phyloP scores from a whole-genome alignment of 53 echinoderm and acorn worm genomes.

The Zoroaster sp. region DNA sequence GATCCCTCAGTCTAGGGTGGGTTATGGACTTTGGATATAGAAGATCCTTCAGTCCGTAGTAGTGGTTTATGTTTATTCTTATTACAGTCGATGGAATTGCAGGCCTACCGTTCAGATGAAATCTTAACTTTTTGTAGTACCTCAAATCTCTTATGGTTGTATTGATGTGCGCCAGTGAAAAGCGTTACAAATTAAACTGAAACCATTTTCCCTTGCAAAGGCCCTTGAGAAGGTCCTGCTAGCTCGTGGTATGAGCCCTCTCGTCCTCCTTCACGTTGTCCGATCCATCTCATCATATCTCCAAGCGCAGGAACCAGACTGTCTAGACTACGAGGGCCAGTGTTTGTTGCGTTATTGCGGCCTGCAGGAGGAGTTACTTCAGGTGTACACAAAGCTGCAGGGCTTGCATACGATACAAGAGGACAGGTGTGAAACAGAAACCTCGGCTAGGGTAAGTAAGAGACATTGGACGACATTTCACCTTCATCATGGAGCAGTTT shows the following conservation, averaged over 20 bases:
- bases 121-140: too few relatives aligned
- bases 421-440: not conserved
- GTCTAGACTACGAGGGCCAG: constrained; percentile 89
- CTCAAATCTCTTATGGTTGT: too few relatives aligned
- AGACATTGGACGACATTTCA: too few relatives aligned
- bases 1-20: too few relatives aligned
- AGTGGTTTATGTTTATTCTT: too few relatives aligned
- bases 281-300: constrained; percentile 61
- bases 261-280: constrained; percentile 72
- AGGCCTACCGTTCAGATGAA: too few relatives aligned
- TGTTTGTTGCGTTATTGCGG: constrained; percentile 88
- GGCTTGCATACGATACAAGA: constrained; percentile 57
- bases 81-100: too few relatives aligned
- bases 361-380: constrained; percentile 77
- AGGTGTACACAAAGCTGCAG: constrained; percentile 77
- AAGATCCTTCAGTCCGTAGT: too few relatives aligned
- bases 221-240: constrained; percentile 92
- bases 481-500: too few relatives aligned
- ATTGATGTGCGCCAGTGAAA: too few relatives aligned
- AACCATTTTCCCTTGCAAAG: not conserved
- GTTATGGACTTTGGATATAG: too few relatives aligned
- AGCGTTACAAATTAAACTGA: not conserved
- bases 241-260: constrained; percentile 73
- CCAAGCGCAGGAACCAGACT: constrained; percentile 65
- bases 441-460: constrained; percentile 3